Evolutionary conservation across 2,113 vertebrate genomes (phyloP).

Genomic region (Pseudorasbora parva): DNA sequence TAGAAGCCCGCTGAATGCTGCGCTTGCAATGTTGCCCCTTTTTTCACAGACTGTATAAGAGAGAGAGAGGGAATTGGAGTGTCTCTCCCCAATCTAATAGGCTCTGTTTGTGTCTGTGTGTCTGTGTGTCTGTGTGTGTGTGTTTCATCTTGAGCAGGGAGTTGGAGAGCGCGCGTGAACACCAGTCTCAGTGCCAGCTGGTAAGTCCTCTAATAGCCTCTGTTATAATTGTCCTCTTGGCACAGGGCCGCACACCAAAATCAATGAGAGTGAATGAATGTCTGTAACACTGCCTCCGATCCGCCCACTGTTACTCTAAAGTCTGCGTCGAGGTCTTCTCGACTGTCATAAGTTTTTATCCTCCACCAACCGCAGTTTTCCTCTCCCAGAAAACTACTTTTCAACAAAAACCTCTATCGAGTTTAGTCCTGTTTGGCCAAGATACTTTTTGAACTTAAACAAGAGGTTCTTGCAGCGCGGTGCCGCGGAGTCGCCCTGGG

Average conservation of each 20-base stretch:
- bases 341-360: conserved; percentile 10
- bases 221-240: conserved; percentile 59
- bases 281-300: conserved; percentile 52
- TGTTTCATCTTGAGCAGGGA: conserved; percentile 71
- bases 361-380: not conserved
- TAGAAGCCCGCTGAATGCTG: conserved; percentile 37
- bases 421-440: not conserved
- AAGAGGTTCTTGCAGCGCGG: not conserved
- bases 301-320: conserved; percentile 44
- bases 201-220: conserved; percentile 69
- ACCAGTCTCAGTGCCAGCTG: conserved; percentile 75
- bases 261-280: conserved; percentile 55
- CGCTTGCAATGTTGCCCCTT: conserved; percentile 37
- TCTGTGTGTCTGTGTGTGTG: conserved; percentile 48
- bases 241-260: conserved; percentile 50
- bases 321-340: conserved; percentile 12
- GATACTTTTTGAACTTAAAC: conserved; percentile 16
- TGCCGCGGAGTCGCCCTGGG: not conserved
- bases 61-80: conserved; percentile 42
- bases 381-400: not conserved
- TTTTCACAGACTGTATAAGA: conserved; percentile 13
- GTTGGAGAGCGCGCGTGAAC: conserved; percentile 74
- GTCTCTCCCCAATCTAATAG: conserved; percentile 25
- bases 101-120: not conserved
- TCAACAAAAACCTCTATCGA: not conserved